A percentile compares a stretch with the other conserved stretches of the same genome.
These are phyloP conservation scores for Eupithecia pulchellata DNA, from an alignment of 2,888 invertebrate species.

Conservation along the genomic window DNA sequence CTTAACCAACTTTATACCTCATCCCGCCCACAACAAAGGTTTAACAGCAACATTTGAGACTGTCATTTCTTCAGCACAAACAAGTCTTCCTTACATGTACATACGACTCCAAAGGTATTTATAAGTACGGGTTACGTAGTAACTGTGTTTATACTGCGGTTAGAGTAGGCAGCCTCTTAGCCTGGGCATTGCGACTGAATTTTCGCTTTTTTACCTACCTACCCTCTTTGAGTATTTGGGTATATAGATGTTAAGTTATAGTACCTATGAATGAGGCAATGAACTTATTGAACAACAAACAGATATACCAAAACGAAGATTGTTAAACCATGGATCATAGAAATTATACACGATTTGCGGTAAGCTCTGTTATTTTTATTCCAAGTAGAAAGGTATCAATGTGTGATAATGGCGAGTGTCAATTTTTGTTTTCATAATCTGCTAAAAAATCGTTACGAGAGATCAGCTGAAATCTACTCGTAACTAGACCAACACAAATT, in stretches of 20 bases:
- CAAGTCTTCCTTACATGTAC: slow-evolving; percentile 45
- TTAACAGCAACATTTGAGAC: slow-evolving; percentile 44
- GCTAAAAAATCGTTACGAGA: not conserved
- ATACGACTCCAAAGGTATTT: slow-evolving; percentile 45
- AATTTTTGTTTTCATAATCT: not conserved
- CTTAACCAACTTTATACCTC: slow-evolving; percentile 40
- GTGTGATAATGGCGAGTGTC: no score
- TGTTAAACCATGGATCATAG: not conserved
- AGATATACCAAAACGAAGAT: not conserved
- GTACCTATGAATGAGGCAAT: not conserved
- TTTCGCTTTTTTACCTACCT: slow-evolving; percentile 6
- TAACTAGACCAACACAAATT: not conserved
- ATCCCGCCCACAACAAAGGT: slow-evolving; percentile 43
- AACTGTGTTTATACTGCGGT: slow-evolving; percentile 12
- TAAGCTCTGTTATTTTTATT: not conserved
- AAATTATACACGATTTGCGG: not conserved
- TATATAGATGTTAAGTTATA: not conserved
- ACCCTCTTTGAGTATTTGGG: not conserved
- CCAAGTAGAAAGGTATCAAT: not conserved
- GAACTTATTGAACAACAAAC: not conserved
- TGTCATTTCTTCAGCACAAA: slow-evolving; percentile 46
- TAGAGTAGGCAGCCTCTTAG: not conserved
- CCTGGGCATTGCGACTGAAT: not conserved
- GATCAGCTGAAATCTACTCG: not conserved
- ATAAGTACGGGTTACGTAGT: slow-evolving; percentile 33